Evolutionary conservation across 1,140 invertebrate genomes (phyloP).

Genomic region (Drosophila athabasca): DNA sequence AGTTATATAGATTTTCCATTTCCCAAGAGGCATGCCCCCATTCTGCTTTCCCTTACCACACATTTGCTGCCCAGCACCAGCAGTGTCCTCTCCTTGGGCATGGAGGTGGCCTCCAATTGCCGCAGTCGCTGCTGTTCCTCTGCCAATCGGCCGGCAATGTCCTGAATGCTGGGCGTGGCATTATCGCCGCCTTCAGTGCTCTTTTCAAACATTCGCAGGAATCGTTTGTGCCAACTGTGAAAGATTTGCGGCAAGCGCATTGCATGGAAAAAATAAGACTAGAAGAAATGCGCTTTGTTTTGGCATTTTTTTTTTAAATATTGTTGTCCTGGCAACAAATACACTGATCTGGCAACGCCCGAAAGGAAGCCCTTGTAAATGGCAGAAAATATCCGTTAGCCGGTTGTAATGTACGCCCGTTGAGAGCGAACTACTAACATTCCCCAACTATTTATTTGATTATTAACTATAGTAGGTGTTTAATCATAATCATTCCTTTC

Average conservation of each 20-base stretch:
- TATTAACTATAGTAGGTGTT: constrained; percentile 25
- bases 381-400: not conserved
- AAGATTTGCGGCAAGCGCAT: constrained; percentile 68
- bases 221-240: constrained; percentile 48
- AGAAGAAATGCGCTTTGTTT: constrained; percentile 16
- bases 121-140: constrained; percentile 68
- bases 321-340: constrained; percentile 26
- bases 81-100: constrained; percentile 84
- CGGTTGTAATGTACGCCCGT: too few species aligned
- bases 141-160: constrained; percentile 77
- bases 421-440: too few species aligned
- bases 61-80: constrained; percentile 86
- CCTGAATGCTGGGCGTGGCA: constrained; percentile 72
- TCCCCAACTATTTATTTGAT: not conserved
- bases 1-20: not conserved
- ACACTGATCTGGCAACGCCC: not conserved
- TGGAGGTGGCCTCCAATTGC: constrained; percentile 52
- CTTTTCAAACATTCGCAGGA: constrained; percentile 69
- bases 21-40: not conserved
- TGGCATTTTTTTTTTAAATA: not conserved
- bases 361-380: not conserved
- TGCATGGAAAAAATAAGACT: constrained; percentile 18
- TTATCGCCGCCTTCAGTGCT: constrained; percentile 22
- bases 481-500: constrained; percentile 34
- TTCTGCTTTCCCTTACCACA: constrained; percentile 83